A percentile compares a stretch with the other conserved stretches of the same genome.
phyloP scores from a whole-genome alignment of 92 coral and sea anemone genomes.

The Porites rus region DNA sequence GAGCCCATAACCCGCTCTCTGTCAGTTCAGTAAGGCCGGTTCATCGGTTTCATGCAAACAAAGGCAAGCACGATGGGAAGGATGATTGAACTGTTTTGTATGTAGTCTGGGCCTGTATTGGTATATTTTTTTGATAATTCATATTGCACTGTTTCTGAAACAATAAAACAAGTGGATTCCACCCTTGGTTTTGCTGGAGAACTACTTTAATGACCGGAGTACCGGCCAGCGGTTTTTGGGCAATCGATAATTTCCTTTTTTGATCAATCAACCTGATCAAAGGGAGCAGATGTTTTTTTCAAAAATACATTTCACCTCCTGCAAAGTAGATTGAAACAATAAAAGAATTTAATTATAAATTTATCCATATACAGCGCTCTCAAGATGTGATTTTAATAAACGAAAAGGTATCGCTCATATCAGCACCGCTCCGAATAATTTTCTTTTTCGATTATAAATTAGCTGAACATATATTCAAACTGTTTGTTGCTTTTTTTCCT shows the following conservation, averaged over 20 bases:
- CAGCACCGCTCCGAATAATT: neutral
- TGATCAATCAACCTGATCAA: constrained; percentile 12
- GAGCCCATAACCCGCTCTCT: too few relatives aligned
- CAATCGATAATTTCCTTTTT: constrained; percentile 28
- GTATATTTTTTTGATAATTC: too few relatives aligned
- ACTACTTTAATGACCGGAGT: neutral
- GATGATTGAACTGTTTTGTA: too few relatives aligned
- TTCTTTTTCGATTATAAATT: neutral
- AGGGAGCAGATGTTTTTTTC: constrained; percentile 39
- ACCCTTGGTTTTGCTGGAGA: neutral
- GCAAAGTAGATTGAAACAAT: constrained; percentile 39
- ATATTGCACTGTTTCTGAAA: too few relatives aligned
- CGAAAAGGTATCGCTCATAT: constrained; percentile 1
- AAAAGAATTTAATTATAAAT: constrained; percentile 40
- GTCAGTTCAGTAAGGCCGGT: too few relatives aligned
- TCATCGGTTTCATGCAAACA: too few relatives aligned
- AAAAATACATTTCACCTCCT: constrained; percentile 36
- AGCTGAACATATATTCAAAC: constrained; percentile 2
- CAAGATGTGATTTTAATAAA: constrained; percentile 39
- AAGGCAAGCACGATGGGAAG: too few relatives aligned
- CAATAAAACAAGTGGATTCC: too few relatives aligned
- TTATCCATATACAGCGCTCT: constrained; percentile 5
- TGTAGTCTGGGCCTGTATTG: too few relatives aligned
- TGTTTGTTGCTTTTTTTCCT: neutral
- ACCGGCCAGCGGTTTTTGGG: constrained; percentile 28